Base-by-base conservation (phyloP, 2,113 vertebrate species). In the Monopterus albus region DNA sequence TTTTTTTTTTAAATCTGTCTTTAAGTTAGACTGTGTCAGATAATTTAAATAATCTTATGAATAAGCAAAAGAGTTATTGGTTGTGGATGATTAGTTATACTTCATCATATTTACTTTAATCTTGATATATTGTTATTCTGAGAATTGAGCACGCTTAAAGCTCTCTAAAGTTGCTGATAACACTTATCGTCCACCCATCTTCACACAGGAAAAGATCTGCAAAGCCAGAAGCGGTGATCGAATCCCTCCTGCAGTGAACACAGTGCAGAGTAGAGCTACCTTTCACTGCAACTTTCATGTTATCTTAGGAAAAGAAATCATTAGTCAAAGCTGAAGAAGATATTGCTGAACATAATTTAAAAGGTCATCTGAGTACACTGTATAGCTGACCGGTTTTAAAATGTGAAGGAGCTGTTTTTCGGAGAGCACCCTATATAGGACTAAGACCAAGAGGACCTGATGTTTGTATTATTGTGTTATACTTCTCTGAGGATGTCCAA, bases 231-330 rank as follows among this genome's bases (percentile, higher is more conserved):
- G 91, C 95, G 5, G 95, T 93, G 78, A 95, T 97, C 79, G 96
- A 98, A 75, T 97, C 97, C 43, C 93, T 99, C 75, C 95, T 98
- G 87, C 96, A 99, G 86, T 99, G 93, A 95, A 88, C 49, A 57
- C 7, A 1, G 3, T 6, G 3, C 1, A 18, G 6, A 26, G 33
- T 11, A 63, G 25, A 43, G 18, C 40, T n/a, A 21, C 33, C 5
- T 53, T 36, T 55, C 35, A 36, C 40, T 56, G 29, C 47, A 71
- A 21, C 46, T 43, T 21, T 61, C 15, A 39, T 45, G 33, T 62
- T 55, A 71, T 43, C 7, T 63, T 43, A 63, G 10, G 2, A 59
- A 65, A 60, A 56, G 6, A 68, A 43, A 35, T 74, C 60, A 18
- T 52, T 68, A 61, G 55, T 74, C 17, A 5, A 43, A 39, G 71